A percentile compares a stretch with the other conserved stretches of the same genome.
phyloP scores from a whole-genome alignment of 2,113 vertebrate genomes.

The Vombatus ursinus region DNA sequence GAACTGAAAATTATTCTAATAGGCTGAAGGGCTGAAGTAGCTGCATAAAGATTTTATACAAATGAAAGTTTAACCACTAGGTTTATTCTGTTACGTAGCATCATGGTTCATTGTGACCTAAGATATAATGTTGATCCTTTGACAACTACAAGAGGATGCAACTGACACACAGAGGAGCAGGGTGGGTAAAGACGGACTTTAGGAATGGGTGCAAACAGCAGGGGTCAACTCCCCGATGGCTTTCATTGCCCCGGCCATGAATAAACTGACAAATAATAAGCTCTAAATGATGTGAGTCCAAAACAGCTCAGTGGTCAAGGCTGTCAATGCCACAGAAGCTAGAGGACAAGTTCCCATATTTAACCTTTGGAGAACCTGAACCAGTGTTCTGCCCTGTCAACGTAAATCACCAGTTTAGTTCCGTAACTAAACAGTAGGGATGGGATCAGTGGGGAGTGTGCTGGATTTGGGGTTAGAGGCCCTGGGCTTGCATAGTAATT shows the following conservation, averaged over 20 bases:
- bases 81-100: not conserved
- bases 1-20: not conserved
- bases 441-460: too few relatives aligned
- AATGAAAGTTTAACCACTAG: not conserved
- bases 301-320: not conserved
- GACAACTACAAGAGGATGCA: not conserved
- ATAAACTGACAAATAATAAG: not conserved
- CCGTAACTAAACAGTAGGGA: not conserved
- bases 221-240: not conserved
- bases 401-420: not conserved
- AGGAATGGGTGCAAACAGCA: not conserved
- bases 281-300: not conserved
- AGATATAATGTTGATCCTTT: constrained; percentile 12
- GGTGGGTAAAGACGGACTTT: not conserved
- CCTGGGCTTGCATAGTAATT: too few relatives aligned
- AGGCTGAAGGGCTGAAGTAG: not conserved
- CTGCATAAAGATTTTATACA: not conserved
- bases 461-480: too few relatives aligned
- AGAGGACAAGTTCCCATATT: not conserved
- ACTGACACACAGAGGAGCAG: not conserved
- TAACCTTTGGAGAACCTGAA: not conserved
- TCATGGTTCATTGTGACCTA: not conserved
- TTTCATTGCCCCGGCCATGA: not conserved
- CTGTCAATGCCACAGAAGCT: not conserved
- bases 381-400: not conserved